A percentile compares a stretch with the other conserved stretches of the same genome.
Evolutionary conservation across 1,140 invertebrate species (phyloP).

Genomic region (Gonatopus flavifemur): DNA sequence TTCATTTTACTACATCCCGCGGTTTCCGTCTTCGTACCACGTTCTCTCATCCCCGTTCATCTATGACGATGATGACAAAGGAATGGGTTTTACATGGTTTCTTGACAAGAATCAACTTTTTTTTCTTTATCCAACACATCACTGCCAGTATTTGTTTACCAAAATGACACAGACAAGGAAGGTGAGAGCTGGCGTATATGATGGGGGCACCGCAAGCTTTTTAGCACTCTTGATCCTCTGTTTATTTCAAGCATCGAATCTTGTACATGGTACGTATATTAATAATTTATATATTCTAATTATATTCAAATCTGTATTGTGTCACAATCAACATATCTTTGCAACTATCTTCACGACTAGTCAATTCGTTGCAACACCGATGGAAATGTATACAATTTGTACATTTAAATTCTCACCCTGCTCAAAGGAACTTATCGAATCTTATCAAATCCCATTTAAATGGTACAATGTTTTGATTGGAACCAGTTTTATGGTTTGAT

Average conservation of each 20-base stretch:
- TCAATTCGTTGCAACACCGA: conserved; percentile 4
- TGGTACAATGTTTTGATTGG: too few species aligned
- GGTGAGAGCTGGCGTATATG: conserved; percentile 31
- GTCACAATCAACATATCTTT: background rate
- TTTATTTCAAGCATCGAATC: conserved; percentile 30
- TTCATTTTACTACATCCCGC: too few species aligned
- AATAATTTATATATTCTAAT: background rate
- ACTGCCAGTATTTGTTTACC: background rate
- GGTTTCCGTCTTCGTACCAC: too few species aligned
- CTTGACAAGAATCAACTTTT: too few species aligned
- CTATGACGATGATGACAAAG: too few species aligned
- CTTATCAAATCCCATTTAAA: too few species aligned
- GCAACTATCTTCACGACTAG: background rate
- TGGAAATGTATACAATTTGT: conserved; percentile 3
- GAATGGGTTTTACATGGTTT: too few species aligned
- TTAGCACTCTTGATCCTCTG: conserved; percentile 38
- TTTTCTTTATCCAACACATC: too few species aligned
- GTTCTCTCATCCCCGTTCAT: too few species aligned
- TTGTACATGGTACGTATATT: conserved; percentile 33
- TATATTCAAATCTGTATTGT: background rate
- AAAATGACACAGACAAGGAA: conserved; percentile 8
- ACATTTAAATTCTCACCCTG: conserved; percentile 1
- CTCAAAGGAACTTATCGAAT: background rate
- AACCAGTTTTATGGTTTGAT: too few species aligned
- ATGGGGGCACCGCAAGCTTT: conserved; percentile 31